A percentile compares a stretch with the other conserved stretches of the same genome.
These are phyloP conservation scores for Phania funesta DNA, from an alignment of 2,888 invertebrate genomes.

Conservation along the genomic window DNA sequence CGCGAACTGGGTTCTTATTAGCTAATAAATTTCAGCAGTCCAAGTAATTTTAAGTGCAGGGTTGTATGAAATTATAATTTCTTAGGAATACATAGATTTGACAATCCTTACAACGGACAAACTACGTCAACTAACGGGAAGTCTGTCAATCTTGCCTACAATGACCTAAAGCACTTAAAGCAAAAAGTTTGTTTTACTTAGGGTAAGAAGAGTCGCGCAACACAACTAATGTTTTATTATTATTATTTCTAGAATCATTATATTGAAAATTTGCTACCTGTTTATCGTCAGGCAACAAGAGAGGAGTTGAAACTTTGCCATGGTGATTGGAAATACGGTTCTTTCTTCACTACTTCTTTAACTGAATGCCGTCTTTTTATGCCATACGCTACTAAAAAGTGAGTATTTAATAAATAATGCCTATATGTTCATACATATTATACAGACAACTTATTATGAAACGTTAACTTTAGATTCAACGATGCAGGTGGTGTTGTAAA, in stretches of 20 bases:
- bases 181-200: too few species aligned
- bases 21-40: too few species aligned
- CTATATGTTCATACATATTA: neutral
- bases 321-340: conserved; percentile 90
- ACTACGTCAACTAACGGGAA: too few species aligned
- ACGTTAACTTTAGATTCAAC: conserved; percentile 81
- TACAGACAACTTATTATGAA: neutral
- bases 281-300: conserved; percentile 86
- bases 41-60: too few species aligned
- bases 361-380: conserved; percentile 88
- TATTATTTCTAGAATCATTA: conserved; percentile 84
- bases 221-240: neutral
- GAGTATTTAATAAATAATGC: conserved; percentile 69
- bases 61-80: too few species aligned
- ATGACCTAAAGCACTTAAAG: too few species aligned
- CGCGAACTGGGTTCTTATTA: too few species aligned
- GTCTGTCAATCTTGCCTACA: too few species aligned
- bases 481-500: conserved; percentile 84
- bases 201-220: too few species aligned
- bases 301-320: conserved; percentile 88
- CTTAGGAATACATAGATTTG: too few species aligned
- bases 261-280: conserved; percentile 88
- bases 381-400: conserved; percentile 89
- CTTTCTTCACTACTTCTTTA: conserved; percentile 89
- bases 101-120: too few species aligned